Evolutionary conservation across 1,140 invertebrate species (phyloP).

Genomic region (Archivesica marissinica): DNA sequence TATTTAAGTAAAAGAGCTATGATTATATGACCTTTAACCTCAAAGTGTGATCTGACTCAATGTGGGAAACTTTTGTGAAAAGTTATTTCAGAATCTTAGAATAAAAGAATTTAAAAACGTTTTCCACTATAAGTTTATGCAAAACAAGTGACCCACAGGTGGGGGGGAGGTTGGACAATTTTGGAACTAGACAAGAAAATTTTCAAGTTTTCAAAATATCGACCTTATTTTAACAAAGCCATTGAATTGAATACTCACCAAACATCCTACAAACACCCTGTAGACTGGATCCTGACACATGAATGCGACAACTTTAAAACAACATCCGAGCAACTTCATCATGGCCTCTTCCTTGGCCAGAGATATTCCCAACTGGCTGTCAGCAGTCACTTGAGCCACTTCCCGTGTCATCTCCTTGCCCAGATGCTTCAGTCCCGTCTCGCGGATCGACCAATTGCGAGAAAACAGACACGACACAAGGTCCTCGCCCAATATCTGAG

Average conservation of each 20-base stretch:
- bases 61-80: too few relatives aligned
- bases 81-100: too few relatives aligned
- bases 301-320: conserved; percentile 83
- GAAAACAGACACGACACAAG: conserved; percentile 83
- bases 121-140: too few relatives aligned
- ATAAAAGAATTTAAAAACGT: too few relatives aligned
- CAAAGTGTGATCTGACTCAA: too few relatives aligned
- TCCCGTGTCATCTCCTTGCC: conserved; percentile 78
- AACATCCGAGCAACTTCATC: conserved; percentile 79
- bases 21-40: too few relatives aligned
- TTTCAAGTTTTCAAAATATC: background rate
- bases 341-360: conserved; percentile 74
- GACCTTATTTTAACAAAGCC: background rate
- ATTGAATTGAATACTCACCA: conserved; percentile 83
- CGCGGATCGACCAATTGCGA: conserved; percentile 84
- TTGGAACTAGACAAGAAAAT: background rate
- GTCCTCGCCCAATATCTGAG: conserved; percentile 83
- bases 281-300: conserved; percentile 85
- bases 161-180: too few relatives aligned
- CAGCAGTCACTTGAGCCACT: conserved; percentile 74
- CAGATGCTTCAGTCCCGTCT: conserved; percentile 83
- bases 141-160: too few relatives aligned
- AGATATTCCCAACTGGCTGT: conserved; percentile 74
- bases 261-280: conserved; percentile 84
- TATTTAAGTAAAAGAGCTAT: too few relatives aligned